These are phyloP conservation scores for Chloroceryle inda DNA, from an alignment of 2,797 vertebrate species.

Conservation along the genomic window DNA sequence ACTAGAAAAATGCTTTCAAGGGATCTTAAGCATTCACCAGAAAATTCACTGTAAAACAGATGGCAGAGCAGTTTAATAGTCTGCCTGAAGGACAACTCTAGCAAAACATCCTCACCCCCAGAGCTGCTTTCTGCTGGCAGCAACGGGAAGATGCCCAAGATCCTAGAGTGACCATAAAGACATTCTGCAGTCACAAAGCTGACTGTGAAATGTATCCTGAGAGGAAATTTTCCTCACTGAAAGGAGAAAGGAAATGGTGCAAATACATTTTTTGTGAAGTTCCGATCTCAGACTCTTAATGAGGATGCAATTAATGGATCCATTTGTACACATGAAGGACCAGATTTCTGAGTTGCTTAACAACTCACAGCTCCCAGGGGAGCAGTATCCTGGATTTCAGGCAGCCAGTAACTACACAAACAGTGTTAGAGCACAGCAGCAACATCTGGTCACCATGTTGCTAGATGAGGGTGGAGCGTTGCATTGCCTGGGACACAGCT, in stretches of 20 bases:
- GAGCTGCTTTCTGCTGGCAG: constrained; percentile 43
- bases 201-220: background rate
- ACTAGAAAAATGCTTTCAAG: constrained; percentile 41
- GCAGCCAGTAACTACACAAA: background rate
- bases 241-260: background rate
- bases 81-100: constrained; percentile 13
- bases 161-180: constrained; percentile 40
- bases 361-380: background rate
- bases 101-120: background rate
- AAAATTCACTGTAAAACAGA: constrained; percentile 65
- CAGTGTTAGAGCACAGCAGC: background rate
- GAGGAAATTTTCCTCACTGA: background rate
- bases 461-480: background rate
- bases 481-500: background rate
- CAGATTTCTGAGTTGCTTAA: background rate
- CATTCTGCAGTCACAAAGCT: background rate
- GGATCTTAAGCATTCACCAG: constrained; percentile 5
- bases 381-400: background rate
- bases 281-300: background rate
- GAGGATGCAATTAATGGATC: background rate
- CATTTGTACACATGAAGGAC: background rate
- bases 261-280: background rate
- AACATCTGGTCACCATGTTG: background rate
- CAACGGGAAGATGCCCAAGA: background rate
- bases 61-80: constrained; percentile 10